A percentile compares a stretch with the other conserved stretches of the same genome.
These are phyloP conservation scores for Sclerurus mexicanus DNA, from an alignment of 2,113 vertebrate species.

Conservation along the genomic window DNA sequence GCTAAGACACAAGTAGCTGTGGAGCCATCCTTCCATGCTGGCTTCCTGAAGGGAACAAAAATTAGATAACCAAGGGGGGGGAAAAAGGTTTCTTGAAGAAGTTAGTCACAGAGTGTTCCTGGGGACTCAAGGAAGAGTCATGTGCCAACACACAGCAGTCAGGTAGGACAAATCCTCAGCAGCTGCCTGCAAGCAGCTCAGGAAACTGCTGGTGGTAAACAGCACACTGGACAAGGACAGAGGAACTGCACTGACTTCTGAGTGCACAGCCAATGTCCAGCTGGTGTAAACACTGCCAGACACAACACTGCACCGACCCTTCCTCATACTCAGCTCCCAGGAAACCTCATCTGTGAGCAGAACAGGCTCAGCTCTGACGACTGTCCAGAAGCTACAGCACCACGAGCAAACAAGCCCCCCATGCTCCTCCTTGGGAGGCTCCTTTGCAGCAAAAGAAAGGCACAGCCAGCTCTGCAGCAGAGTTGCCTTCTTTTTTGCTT, in stretches of 20 bases:
- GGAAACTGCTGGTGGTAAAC: background rate
- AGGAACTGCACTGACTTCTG: background rate
- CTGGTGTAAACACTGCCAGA: background rate
- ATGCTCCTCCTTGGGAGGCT: background rate
- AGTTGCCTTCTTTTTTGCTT: background rate
- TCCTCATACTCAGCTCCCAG: background rate
- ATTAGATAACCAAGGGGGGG: background rate
- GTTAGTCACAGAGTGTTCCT: background rate
- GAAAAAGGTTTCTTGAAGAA: background rate
- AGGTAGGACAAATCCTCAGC: background rate
- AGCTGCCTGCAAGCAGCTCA: background rate
- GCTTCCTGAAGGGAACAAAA: slow-evolving; percentile 81
- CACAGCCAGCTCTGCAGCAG: background rate
- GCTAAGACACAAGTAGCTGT: slow-evolving; percentile 92
- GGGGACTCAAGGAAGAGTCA: background rate
- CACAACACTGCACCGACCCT: background rate
- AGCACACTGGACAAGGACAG: background rate
- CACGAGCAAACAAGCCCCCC: background rate
- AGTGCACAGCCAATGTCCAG: background rate
- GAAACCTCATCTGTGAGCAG: background rate
- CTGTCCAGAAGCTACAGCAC: background rate
- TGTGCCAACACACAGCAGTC: background rate
- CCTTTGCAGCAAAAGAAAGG: background rate
- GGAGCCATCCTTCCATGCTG: slow-evolving; percentile 95
- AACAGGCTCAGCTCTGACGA: background rate